phyloP scores from a whole-genome alignment of 2,113 vertebrate genomes.

The Pollimyrus isidori region DNA sequence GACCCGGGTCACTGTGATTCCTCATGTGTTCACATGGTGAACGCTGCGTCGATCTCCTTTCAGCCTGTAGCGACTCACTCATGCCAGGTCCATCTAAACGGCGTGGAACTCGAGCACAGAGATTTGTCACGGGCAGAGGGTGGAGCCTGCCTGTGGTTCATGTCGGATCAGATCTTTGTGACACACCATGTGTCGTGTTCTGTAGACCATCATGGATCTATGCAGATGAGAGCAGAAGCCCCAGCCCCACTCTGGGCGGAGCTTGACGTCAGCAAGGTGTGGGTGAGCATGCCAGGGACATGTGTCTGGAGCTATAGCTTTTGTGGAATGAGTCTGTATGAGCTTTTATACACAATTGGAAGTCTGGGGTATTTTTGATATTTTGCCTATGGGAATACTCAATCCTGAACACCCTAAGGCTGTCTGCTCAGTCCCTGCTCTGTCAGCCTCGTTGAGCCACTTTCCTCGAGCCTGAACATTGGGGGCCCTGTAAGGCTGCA shows the following conservation, averaged over 20 bases:
- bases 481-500: background rate
- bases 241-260: background rate
- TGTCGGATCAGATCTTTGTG: background rate
- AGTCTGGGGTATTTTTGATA: background rate
- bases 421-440: background rate
- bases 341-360: background rate
- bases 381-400: background rate
- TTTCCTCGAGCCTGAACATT: background rate
- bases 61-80: background rate
- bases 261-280: background rate
- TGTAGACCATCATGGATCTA: background rate
- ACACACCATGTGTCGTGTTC: background rate
- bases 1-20: background rate
- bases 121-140: background rate
- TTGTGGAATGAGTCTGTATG: background rate
- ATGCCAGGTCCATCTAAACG: background rate
- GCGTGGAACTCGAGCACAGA: background rate
- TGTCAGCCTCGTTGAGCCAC: background rate
- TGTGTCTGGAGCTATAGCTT: background rate
- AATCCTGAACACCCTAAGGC: background rate
- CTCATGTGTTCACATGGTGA: background rate
- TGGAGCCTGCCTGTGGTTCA: background rate
- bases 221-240: background rate
- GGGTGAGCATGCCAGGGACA: background rate
- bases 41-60: background rate